These are phyloP conservation scores for Lordiphosa fenestrarum DNA, from an alignment of 2,888 invertebrate genomes.

Conservation along the genomic window DNA sequence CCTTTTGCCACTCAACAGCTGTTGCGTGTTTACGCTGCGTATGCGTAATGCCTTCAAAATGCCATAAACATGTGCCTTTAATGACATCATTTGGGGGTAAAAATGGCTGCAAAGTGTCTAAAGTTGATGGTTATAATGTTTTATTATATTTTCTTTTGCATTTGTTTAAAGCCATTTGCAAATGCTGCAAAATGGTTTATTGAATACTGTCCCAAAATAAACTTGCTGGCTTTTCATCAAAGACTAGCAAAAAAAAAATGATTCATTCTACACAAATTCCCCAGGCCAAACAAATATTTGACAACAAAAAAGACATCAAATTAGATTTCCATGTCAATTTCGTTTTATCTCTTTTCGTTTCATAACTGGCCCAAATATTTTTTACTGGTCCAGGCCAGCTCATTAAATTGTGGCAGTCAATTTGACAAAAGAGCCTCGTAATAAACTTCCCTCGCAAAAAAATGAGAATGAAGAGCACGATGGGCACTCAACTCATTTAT, in stretches of 20 bases:
- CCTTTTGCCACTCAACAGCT: conserved; percentile 53
- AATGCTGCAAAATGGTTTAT: conserved; percentile 22
- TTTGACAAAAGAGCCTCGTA: conserved; percentile 50
- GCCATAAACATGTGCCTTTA: conserved; percentile 74
- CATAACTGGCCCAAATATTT: conserved; percentile 56
- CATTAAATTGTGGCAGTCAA: conserved; percentile 70
- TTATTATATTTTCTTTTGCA: conserved; percentile 51
- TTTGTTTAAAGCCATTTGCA: conserved; percentile 58
- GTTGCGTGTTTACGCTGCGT: conserved; percentile 56
- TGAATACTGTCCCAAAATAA: no score
- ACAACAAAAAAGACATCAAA: conserved; percentile 21
- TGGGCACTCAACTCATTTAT: conserved; percentile 73
- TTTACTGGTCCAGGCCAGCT: conserved; percentile 42
- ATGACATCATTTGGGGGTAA: conserved; percentile 64
- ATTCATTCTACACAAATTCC: no score
- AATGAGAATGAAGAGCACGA: conserved; percentile 60
- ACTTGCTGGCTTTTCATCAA: no score
- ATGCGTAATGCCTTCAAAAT: conserved; percentile 69
- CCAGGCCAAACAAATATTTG: conserved; percentile 37
- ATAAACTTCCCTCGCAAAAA: conserved; percentile 37
- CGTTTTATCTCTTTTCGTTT: conserved; percentile 28
- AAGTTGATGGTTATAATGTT: conserved; percentile 69
- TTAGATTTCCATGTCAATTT: conserved; percentile 44
- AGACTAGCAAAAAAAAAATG: conserved; percentile 2
- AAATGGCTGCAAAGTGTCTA: conserved; percentile 67